These are phyloP conservation scores for Ceratotherium simum DNA, from an alignment of 2,113 vertebrate genomes.

Conservation along the genomic window DNA sequence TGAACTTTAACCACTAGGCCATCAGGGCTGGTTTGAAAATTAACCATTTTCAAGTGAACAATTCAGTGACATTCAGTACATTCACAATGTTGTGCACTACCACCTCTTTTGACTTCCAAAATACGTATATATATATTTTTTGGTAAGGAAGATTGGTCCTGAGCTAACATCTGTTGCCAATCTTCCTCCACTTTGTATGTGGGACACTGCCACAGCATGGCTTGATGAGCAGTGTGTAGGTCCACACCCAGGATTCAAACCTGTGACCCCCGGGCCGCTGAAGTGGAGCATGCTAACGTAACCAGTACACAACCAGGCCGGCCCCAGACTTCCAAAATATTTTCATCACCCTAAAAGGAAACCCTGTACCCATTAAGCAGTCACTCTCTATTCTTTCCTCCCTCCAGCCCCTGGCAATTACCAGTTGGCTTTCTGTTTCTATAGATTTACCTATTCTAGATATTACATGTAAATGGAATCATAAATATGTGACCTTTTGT, in stretches of 20 bases:
- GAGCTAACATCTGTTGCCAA: too few relatives aligned
- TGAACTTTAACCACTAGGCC: too few relatives aligned
- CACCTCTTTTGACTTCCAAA: background rate
- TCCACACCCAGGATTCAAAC: too few relatives aligned
- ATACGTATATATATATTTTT: background rate
- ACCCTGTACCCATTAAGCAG: background rate
- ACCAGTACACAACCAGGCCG: too few relatives aligned
- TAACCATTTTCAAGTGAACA: background rate
- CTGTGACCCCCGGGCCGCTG: too few relatives aligned
- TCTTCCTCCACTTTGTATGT: too few relatives aligned
- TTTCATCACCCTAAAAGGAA: background rate
- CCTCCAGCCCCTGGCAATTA: background rate
- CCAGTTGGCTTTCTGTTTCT: background rate
- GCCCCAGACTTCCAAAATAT: background rate
- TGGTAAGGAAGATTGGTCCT: too few relatives aligned
- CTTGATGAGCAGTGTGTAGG: too few relatives aligned
- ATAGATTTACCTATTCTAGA: background rate
- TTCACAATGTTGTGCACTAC: background rate
- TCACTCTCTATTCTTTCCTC: background rate
- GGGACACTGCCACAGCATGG: too few relatives aligned
- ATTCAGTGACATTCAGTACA: background rate
- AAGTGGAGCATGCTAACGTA: too few relatives aligned
- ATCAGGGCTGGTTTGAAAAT: background rate
- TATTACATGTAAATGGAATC: background rate
- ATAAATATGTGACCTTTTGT: background rate